Evolutionary conservation across 35 echinoderm and acorn worm genomes (phyloP), one percentile per base, ranked within the genome.

Genomic region (Holothuria glaberrima): DNA sequence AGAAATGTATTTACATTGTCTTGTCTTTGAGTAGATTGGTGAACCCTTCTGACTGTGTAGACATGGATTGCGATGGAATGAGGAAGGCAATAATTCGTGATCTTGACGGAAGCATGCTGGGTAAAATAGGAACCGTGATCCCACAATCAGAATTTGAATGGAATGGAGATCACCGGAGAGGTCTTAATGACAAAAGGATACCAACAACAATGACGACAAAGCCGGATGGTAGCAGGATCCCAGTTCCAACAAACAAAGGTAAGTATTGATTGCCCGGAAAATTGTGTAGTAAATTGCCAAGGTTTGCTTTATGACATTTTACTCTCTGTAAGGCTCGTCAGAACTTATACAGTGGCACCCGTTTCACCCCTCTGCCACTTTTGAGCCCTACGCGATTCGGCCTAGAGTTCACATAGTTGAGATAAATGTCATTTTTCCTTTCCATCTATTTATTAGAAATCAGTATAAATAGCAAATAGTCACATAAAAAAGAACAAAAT

Each of bases 21-120:
- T 41, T 41, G n/a, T n/a, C 28, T 30, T 13, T 92, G 29, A 9
- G 31, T 82, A 97, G 95, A 10, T 89, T 34, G 45, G 92, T 94
- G 38, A 97, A 94, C 73, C 95, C 95, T 17, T 68, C 92, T 58
- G 95, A 97, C 82, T 97, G 95, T 87, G 95, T 97, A 12, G 95
- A 97, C 81, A 97, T 97, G 95, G 90, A 94, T 54, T 97, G 95
- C 54, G 95, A 97, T 75, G 92, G 33, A 1, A 83, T 58, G 76
- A 94, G 91, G 69, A 97, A 97, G 67, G 89, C 90, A 17, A 90
- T 97, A 64, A 92, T 97, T 35, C 63, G 62, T 22, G 95, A 97
- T 86, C 0, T 90, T 10, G 95, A 97, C 46, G 95, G 95, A 9
- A 86, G 67, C 36, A 44, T 97, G 14, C 66, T 97, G 2, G 95